A percentile compares a stretch with the other conserved stretches of the same genome.
These are phyloP conservation scores for Acanthornis magna DNA, from an alignment of 2,797 vertebrate genomes.

Conservation along the genomic window DNA sequence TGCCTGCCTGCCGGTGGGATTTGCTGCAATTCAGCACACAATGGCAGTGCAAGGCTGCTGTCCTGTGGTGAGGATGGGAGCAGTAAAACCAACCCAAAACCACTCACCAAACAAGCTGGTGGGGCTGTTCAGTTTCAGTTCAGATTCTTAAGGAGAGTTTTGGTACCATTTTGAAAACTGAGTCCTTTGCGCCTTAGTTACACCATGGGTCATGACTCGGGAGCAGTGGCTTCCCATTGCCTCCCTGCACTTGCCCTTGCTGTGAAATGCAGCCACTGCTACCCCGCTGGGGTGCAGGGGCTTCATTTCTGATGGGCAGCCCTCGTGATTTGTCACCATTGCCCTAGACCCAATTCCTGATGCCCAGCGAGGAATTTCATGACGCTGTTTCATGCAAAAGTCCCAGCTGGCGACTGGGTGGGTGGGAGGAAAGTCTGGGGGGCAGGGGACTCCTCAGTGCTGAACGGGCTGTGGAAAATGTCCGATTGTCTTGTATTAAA, in stretches of 20 bases:
- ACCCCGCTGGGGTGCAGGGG: accelerated
- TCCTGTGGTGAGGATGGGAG: background rate
- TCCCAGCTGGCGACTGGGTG: accelerated
- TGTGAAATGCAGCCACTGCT: background rate
- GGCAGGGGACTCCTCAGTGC: background rate
- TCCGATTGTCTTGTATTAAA: background rate
- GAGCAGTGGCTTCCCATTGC: accelerated
- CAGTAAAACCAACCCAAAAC: background rate
- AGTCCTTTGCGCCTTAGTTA: background rate
- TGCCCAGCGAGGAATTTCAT: background rate
- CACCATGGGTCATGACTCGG: accelerated
- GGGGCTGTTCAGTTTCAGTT: background rate
- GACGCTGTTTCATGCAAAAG: background rate
- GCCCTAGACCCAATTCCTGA: background rate
- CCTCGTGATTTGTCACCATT: background rate
- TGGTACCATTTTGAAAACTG: background rate
- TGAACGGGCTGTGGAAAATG: background rate
- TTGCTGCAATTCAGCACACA: background rate
- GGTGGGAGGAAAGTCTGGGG: background rate
- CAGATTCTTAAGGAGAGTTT: background rate
- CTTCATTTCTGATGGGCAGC: background rate
- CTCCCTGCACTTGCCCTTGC: background rate
- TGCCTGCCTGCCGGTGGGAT: background rate
- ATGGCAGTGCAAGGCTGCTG: background rate
- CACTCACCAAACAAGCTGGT: background rate